Evolutionary conservation across 2,888 invertebrate species (phyloP).

Genomic region (Drosophila neotestacea): DNA sequence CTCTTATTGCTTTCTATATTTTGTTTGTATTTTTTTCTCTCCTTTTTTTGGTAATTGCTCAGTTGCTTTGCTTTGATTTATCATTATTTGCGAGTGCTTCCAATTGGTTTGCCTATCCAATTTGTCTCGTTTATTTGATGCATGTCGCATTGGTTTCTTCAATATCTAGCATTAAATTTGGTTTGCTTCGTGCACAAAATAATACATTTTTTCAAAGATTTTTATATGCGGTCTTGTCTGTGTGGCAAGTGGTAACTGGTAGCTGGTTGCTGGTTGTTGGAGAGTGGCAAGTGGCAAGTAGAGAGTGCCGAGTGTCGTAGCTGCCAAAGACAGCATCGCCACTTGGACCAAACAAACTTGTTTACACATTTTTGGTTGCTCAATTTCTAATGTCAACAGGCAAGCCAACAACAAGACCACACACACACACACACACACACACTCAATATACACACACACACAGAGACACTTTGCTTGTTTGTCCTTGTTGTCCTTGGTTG

Average conservation of each 20-base stretch:
- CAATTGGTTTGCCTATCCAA: conserved; percentile 44
- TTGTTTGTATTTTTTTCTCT: conserved; percentile 22
- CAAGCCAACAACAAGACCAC: conserved; percentile 49
- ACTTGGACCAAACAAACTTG: conserved; percentile 77
- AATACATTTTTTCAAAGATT: conserved; percentile 33
- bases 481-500: conserved; percentile 64
- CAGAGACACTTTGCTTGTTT: conserved; percentile 33
- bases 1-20: conserved; percentile 6
- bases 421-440: conserved; percentile 29
- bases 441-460: conserved; percentile 16
- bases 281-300: conserved; percentile 15
- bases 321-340: conserved; percentile 67
- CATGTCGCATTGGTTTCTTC: conserved; percentile 41
- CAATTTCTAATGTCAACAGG: conserved; percentile 79
- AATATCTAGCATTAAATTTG: conserved; percentile 43
- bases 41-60: conserved; percentile 27
- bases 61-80: conserved; percentile 41
- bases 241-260: conserved; percentile 26
- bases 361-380: conserved; percentile 80
- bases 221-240: conserved; percentile 22
- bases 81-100: conserved; percentile 33
- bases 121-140: conserved; percentile 63
- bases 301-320: conserved; percentile 30
- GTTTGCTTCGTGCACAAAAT: conserved; percentile 36
- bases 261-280: conserved; percentile 13